A percentile compares a stretch with the other conserved stretches of the same genome.
Evolutionary conservation across 1,140 invertebrate species (phyloP).

Genomic region (Chymomyza costata): DNA sequence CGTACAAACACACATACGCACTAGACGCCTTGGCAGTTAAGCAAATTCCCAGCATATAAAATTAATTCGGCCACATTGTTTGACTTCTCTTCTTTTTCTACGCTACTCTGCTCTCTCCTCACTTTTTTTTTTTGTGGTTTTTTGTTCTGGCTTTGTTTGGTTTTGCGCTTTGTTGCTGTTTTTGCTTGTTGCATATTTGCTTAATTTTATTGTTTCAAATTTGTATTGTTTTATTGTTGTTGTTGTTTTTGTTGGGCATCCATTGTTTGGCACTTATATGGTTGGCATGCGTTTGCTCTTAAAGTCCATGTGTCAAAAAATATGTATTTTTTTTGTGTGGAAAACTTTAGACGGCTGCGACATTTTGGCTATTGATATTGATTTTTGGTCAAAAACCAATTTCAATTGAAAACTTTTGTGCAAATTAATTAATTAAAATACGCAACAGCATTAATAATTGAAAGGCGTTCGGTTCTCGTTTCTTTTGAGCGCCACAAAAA

Average conservation of each 20-base stretch:
- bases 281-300: too few species aligned
- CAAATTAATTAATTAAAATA: slow-evolving; percentile 73
- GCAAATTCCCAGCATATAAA: slow-evolving; percentile 4
- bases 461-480: slow-evolving; percentile 63
- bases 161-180: background rate
- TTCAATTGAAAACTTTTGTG: slow-evolving; percentile 67
- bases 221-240: slow-evolving; percentile 3
- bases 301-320: too few species aligned
- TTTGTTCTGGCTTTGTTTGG: too few species aligned
- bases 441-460: slow-evolving; percentile 58
- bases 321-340: too few species aligned
- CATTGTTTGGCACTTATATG: slow-evolving; percentile 4
- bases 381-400: background rate
- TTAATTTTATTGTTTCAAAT: slow-evolving; percentile 10
- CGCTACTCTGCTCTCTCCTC: too few species aligned
- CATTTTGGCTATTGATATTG: too few species aligned
- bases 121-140: too few species aligned
- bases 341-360: too few species aligned
- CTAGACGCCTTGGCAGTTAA: too few species aligned
- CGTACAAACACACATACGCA: too few species aligned
- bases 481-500: too few species aligned
- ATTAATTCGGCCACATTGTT: slow-evolving; percentile 43
- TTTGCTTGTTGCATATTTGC: too few species aligned
- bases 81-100: slow-evolving; percentile 1
- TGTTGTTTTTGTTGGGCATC: background rate